These are phyloP conservation scores for Brachirus orientalis DNA, from an alignment of 2,113 vertebrate genomes.

Conservation along the genomic window DNA sequence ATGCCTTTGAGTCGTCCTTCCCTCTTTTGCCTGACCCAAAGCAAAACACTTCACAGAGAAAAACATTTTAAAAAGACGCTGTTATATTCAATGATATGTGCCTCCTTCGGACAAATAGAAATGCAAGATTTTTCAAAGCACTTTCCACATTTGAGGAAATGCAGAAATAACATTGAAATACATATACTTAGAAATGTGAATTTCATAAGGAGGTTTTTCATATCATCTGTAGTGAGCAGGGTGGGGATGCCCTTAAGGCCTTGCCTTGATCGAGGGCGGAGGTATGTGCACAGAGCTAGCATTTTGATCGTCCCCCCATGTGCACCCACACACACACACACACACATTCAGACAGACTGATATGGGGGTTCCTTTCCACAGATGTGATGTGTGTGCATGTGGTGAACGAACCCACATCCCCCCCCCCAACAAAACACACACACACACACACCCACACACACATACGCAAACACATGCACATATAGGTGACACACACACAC, in stretches of 20 bases:
- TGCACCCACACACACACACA: conserved; percentile 30
- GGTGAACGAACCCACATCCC: conserved; percentile 29
- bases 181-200: conserved; percentile 61
- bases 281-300: conserved; percentile 59
- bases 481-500: too few relatives aligned
- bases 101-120: conserved; percentile 53
- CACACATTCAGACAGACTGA: conserved; percentile 37
- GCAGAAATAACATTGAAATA: conserved; percentile 63
- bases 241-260: conserved; percentile 71
- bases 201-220: conserved; percentile 65
- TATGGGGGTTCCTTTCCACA: conserved; percentile 54
- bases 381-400: conserved; percentile 60
- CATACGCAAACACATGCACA: conserved; percentile 26
- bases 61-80: conserved; percentile 34
- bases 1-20: conserved; percentile 10
- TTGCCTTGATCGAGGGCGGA: conserved; percentile 68
- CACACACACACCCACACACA: conserved; percentile 31
- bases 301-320: conserved; percentile 52
- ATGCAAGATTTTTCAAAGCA: conserved; percentile 67
- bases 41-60: conserved; percentile 33
- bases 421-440: background rate
- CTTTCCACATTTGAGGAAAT: conserved; percentile 67
- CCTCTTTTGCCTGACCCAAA: conserved; percentile 10
- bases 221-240: conserved; percentile 55
- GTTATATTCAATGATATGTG: conserved; percentile 55